phyloP scores from a whole-genome alignment of 2,888 invertebrate genomes.

The Tromatobia lineatoria region DNA sequence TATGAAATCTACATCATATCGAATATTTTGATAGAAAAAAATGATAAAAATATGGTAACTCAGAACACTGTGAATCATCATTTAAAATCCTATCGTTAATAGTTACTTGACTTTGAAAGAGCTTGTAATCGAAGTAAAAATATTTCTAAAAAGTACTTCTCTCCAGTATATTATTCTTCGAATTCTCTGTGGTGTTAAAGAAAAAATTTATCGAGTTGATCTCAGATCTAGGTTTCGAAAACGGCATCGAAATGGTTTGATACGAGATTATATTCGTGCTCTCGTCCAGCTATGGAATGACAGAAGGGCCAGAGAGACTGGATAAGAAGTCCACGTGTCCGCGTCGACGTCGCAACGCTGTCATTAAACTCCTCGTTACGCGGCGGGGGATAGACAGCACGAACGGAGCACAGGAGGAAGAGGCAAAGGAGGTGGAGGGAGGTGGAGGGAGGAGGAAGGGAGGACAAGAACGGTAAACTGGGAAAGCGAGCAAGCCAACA shows the following conservation, averaged over 20 bases:
- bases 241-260: not conserved
- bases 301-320: constrained; percentile 58
- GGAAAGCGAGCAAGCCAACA: constrained; percentile 60
- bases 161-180: too few species aligned
- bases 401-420: constrained; percentile 40
- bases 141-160: too few species aligned
- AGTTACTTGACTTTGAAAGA: too few species aligned
- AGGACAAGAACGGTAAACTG: constrained; percentile 30
- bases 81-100: too few species aligned
- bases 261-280: not conserved
- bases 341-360: constrained; percentile 81
- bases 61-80: too few species aligned
- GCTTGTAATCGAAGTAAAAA: too few species aligned
- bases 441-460: constrained; percentile 18
- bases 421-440: constrained; percentile 44
- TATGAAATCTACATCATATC: too few species aligned
- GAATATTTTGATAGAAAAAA: too few species aligned
- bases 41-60: too few species aligned
- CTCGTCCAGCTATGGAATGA: constrained; percentile 27
- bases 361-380: constrained; percentile 85
- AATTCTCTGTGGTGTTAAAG: too few species aligned
- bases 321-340: constrained; percentile 67
- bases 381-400: constrained; percentile 46
- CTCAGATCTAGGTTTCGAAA: not conserved
- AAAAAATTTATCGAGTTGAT: not conserved